Evolutionary conservation across 1,140 invertebrate genomes (phyloP), one percentile per base, ranked within the genome.

Genomic region (Drosophila serrata): DNA sequence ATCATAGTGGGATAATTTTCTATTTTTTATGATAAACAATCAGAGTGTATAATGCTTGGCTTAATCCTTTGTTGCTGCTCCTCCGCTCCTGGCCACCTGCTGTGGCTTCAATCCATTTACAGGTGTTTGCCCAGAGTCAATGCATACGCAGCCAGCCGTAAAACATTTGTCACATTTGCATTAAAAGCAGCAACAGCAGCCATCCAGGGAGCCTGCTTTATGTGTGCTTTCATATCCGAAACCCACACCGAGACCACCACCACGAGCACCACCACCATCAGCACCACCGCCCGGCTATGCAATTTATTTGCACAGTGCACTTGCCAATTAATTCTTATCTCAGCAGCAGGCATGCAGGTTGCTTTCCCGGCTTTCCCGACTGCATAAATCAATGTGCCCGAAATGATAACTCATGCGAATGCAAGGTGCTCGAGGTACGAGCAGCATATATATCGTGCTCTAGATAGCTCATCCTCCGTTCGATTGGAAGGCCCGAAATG

Each of bases 81-180:
- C 31, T 24, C 48, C 73, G 53, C 74, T 67, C 74, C 73, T 74
- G 57, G 40, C n/a, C 31, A 6, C 37, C 49, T 63, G 74, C 77
- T 70, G 65, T 72, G 77, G 77, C 78, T 85, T 84, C 79, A 85
- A 90, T 64, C 77, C 81, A 85, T 85, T 85, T 85, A 90, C 85
- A 90, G 85, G 85, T 90, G 85, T 85, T 84, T 90, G 78, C 75
- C 65, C 86, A 81, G 70, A 85, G 85, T 90, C 85, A 90, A 85
- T 84, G 76, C 56, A 82, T 64, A 73, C 82, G 81, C 85, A 88
- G 53, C 69, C 85, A 90, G 64, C 76, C 75, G 86, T 90, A 90
- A 90, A 90, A 90, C 85, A 90, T 90, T 90, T 90, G 85, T 90
- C 85, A 90, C 85, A 90, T 90, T 90, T 90, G 70, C 86, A 90